These are phyloP conservation scores for Sebastes umbrosus DNA, from an alignment of 2,797 vertebrate species.

Conservation along the genomic window DNA sequence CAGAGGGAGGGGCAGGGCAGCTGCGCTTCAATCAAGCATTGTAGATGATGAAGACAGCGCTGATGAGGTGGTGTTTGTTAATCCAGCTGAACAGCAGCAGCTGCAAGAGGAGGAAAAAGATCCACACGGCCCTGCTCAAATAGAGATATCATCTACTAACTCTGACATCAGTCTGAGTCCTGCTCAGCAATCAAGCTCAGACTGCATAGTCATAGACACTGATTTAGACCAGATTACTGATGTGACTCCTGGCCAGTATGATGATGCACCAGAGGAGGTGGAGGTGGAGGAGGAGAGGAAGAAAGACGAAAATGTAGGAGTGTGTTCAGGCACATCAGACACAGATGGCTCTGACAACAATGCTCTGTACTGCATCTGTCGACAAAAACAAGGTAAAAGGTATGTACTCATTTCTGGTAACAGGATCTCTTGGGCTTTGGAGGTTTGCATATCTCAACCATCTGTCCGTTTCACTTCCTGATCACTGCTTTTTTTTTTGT, in stretches of 20 bases:
- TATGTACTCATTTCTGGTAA: slow-evolving; percentile 61
- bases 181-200: slow-evolving; percentile 39
- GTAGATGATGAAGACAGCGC: slow-evolving; percentile 35
- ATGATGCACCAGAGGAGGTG: slow-evolving; percentile 59
- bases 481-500: neutral
- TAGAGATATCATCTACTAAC: slow-evolving; percentile 10
- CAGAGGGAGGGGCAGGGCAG: slow-evolving; percentile 57
- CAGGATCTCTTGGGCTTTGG: neutral
- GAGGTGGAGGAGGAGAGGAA: neutral
- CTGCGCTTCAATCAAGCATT: slow-evolving; percentile 31
- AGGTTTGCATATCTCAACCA: slow-evolving; percentile 39
- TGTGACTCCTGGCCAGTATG: slow-evolving; percentile 52
- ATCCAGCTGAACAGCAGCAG: slow-evolving; percentile 52
- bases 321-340: slow-evolving; percentile 73
- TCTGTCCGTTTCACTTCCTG: slow-evolving; percentile 47
- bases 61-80: slow-evolving; percentile 55
- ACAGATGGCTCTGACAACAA: slow-evolving; percentile 84
- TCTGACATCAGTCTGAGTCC: slow-evolving; percentile 34
- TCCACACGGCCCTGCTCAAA: neutral
- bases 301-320: slow-evolving; percentile 24
- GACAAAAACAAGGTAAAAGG: slow-evolving; percentile 91
- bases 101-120: slow-evolving; percentile 69
- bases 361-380: slow-evolving; percentile 89
- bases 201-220: slow-evolving; percentile 52
- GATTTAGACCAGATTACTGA: slow-evolving; percentile 52